Conservation (phyloP, 2,888 invertebrate genomes). For the Drosophila conformis region DNA sequence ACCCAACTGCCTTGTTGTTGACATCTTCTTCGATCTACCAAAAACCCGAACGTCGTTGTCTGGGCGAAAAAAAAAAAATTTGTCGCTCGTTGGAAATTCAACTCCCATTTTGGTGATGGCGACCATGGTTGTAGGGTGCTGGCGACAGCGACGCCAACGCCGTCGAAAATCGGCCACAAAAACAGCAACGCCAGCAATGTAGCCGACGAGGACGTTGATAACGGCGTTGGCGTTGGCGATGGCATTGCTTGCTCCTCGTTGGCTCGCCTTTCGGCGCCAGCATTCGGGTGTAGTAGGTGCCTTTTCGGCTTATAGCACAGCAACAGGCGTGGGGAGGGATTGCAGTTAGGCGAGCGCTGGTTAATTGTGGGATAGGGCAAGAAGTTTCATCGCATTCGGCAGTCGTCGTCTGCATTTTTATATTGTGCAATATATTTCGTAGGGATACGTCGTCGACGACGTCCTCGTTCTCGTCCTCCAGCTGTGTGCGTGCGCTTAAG, state of each 20-base stretch:
- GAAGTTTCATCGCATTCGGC: conserved; percentile 67
- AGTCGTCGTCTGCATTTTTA: conserved; percentile 75
- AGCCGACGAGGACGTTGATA: conserved; percentile 30
- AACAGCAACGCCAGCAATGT: conserved; percentile 55
- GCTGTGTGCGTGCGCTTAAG: conserved; percentile 71
- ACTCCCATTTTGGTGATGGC: conserved; percentile 42
- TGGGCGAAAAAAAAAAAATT: conserved; percentile 61
- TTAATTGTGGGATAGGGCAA: background rate
- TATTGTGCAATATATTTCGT: conserved; percentile 78
- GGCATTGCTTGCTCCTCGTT: conserved; percentile 70
- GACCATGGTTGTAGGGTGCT: background rate
- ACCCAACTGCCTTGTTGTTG: conserved; percentile 21
- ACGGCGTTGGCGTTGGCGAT: conserved; percentile 31
- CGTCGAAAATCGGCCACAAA: conserved; percentile 81
- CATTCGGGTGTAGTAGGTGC: conserved; percentile 60
- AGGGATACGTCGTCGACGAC: conserved; percentile 63
- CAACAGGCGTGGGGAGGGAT: conserved; percentile 10
- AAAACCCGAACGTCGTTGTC: conserved; percentile 53
- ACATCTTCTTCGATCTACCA: conserved; percentile 74
- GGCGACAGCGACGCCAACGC: conserved; percentile 34
- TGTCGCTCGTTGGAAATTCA: conserved; percentile 68
- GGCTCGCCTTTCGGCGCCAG: conserved; percentile 67
- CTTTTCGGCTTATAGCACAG: conserved; percentile 70
- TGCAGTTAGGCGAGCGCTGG: background rate
- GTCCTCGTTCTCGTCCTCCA: conserved; percentile 29